Base-by-base conservation (phyloP, 1,140 invertebrate genomes). In the Drosophila sucinea region DNA sequence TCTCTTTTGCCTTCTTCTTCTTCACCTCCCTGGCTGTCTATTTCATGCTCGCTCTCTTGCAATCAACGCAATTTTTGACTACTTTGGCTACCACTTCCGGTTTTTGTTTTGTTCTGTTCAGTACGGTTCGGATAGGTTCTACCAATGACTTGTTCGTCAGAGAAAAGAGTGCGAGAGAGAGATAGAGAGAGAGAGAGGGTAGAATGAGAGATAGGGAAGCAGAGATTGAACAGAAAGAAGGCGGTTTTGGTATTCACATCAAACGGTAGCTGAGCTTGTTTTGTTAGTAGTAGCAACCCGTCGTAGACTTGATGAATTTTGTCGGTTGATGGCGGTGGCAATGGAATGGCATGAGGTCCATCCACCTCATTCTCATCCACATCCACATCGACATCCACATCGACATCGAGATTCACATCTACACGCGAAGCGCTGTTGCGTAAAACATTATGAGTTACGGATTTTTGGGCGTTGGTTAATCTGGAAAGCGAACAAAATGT, bases 291-390 rank as follows among this genome's bases (percentile, higher is more conserved):
- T 33, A 66, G 61, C 67, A 47, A 40, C 41, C 25, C 33, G 35
- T 47, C 61, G 38, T 60, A 54, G 60, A 67, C 44, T 56, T 66
- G 65, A 71, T 71, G 67, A 82, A 78, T 68, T 76, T 63, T 75
- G 55, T 61, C 27, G 56, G 64, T 33, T 57, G 27, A 47, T 23
- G 44, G 44, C 17, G 5, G 6, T 5, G 17, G 33, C 1, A 47
- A 23, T 23, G 44, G 23, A 8, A 51, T 25, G 23, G 23, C 23
- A 51, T 51, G 23, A 8, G 25, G 1, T 25, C 44, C 44, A 8
- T 41, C 40, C 40, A 41, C n/a, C 40, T 17, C n/a, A 41, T 17
- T 38, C 35, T 10, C 27, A 29, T 25, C 8, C 44, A 7, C 11
- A 56, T 25, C 51, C 56, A 51, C 11, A 38, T 30, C 57, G 23